Evolutionary conservation across 1,140 invertebrate species (phyloP), one percentile per base, ranked within the genome.

Genomic region (Aphidius ervi): DNA sequence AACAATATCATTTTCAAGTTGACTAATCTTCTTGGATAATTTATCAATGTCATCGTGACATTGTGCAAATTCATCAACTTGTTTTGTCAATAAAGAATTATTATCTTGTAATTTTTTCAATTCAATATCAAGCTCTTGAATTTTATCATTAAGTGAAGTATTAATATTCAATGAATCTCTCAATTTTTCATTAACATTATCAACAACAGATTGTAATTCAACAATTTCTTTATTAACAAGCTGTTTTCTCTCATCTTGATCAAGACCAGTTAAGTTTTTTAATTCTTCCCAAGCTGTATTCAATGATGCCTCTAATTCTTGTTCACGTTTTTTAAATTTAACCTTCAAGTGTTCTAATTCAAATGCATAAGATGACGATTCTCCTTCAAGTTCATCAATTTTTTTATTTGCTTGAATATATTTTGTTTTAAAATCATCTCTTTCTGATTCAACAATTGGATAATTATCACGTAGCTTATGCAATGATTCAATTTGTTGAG

Each of bases 251-350:
- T 57, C 50, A 37, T 39, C 5, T 47, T 57, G 41, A 9, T 31
- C 5, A 6, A 40, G 16, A 41, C 23, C 23, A 31, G 23, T 31
- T 31, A 31, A 31, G 4, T 1, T 31, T 31, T 58, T 48, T 3
- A 57, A 43, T 41, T 62, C 60, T 43, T 57, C 23, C 60, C 60
- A 62, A 20, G 60, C 56, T 9, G 58, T 41, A 50, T 62, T 57
- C 10, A 66, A 52, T 9, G 65, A 66, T 3, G 43, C 37, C 46
- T 66, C 65, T 3, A 66, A 48, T 37, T 66, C 65, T 43, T 59
- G 46, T 52, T 62, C 65, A 10, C 65, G 63, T 5, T 23, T 54
- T 46, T 66, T 66, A 41, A 62, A 47, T 54, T 66, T 64, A 9
- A 10, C 45, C 23, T 52, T 53, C 16, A 64, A 23, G 3, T 59